Conservation (phyloP, 2,113 vertebrate genomes). For the Mobula hypostoma region DNA sequence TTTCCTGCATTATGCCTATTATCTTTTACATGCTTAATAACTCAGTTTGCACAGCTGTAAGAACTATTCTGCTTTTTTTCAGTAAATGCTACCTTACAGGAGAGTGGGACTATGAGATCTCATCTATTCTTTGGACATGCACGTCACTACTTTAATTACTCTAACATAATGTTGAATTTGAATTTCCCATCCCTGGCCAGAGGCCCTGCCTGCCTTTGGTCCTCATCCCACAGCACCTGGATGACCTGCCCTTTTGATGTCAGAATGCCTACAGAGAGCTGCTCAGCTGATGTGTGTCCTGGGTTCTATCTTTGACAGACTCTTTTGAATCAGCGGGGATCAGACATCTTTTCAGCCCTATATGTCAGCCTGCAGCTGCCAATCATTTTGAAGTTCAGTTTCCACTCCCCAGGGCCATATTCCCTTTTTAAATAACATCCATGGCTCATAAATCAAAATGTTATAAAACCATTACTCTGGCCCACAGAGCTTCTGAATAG, state of each 20-base stretch:
- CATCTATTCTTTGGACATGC: too few species aligned
- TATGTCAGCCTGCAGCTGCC: neutral
- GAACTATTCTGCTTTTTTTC: neutral
- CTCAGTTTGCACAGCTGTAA: neutral
- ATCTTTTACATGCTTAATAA: neutral
- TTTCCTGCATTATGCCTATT: neutral
- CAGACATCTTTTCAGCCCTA: neutral
- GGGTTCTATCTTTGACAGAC: neutral
- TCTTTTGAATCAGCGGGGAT: neutral
- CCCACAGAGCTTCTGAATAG: neutral
- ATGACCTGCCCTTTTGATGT: neutral
- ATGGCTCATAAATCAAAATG: neutral
- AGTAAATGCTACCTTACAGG: neutral
- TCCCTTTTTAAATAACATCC: neutral
- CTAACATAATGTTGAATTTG: neutral
- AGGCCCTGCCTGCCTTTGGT: neutral
- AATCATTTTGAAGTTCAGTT: conserved; percentile 2
- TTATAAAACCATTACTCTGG: neutral
- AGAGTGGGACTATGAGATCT: neutral
- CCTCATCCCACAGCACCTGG: neutral
- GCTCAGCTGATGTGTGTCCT: neutral
- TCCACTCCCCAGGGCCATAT: neutral
- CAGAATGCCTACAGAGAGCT: neutral
- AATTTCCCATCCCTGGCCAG: neutral
- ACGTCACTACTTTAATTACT: neutral